Evolutionary conservation across 2,113 vertebrate genomes (phyloP).

Genomic region (Probosciger aterrimus): DNA sequence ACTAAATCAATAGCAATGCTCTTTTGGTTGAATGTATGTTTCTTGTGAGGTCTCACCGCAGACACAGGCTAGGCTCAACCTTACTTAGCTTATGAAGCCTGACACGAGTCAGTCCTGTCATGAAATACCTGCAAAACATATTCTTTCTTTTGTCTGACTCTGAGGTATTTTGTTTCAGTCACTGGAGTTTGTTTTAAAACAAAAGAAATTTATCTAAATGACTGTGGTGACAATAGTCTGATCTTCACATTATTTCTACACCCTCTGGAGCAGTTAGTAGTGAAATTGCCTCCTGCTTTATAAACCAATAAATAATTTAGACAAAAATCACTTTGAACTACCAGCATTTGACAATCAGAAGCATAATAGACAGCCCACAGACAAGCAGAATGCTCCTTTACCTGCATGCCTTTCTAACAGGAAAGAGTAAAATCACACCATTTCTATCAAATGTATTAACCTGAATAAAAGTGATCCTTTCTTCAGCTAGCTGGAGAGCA

Average conservation of each 20-base stretch:
- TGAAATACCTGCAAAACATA: neutral
- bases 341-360: neutral
- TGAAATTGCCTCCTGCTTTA: conserved; percentile 21
- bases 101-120: neutral
- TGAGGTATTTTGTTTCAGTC: neutral
- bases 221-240: neutral
- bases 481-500: neutral
- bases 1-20: neutral
- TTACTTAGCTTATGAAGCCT: neutral
- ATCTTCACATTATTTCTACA: neutral
- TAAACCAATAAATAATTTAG: conserved; percentile 12
- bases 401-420: neutral
- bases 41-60: neutral
- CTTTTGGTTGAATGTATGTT: neutral
- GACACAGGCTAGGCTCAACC: neutral
- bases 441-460: neutral
- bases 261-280: neutral
- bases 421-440: neutral
- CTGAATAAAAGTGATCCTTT: neutral
- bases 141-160: neutral
- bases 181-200: neutral
- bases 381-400: neutral
- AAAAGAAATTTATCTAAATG: conserved; percentile 12
- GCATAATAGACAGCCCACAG: neutral
- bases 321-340: neutral